These are phyloP conservation scores for Pimpla rufipes DNA, from an alignment of 2,888 invertebrate genomes.

Conservation along the genomic window DNA sequence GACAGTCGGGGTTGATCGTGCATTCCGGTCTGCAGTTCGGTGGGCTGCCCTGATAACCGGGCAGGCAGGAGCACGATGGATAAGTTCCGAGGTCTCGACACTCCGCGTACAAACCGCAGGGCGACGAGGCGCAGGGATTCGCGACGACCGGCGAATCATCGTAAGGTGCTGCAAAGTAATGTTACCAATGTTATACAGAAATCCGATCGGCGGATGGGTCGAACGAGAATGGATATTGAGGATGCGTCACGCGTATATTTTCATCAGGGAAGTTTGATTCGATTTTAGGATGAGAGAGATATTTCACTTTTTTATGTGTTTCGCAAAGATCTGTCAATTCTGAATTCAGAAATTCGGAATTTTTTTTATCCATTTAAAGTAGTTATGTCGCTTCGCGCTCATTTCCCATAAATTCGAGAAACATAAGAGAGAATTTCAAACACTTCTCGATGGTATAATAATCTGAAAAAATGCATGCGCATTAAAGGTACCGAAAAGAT, in stretches of 20 bases:
- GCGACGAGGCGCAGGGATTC: constrained; percentile 93
- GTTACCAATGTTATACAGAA: background rate
- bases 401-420: too few species aligned
- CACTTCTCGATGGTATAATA: too few species aligned
- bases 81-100: constrained; percentile 91
- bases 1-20: constrained; percentile 93
- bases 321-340: too few species aligned
- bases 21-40: constrained; percentile 95
- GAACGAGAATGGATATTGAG: background rate
- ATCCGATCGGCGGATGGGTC: background rate
- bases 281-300: too few species aligned
- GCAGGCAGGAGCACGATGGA: constrained; percentile 93
- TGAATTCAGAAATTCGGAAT: too few species aligned
- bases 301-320: too few species aligned
- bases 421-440: too few species aligned
- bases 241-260: background rate
- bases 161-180: constrained; percentile 84
- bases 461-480: too few species aligned
- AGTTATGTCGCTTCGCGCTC: too few species aligned
- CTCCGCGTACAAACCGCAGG: constrained; percentile 94
- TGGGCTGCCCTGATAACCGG: constrained; percentile 91
- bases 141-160: constrained; percentile 77
- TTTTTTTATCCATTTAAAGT: too few species aligned
- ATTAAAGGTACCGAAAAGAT: too few species aligned
- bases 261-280: background rate